Base-by-base conservation (phyloP, 2,113 vertebrate species). In the Notiomystis cincta region DNA sequence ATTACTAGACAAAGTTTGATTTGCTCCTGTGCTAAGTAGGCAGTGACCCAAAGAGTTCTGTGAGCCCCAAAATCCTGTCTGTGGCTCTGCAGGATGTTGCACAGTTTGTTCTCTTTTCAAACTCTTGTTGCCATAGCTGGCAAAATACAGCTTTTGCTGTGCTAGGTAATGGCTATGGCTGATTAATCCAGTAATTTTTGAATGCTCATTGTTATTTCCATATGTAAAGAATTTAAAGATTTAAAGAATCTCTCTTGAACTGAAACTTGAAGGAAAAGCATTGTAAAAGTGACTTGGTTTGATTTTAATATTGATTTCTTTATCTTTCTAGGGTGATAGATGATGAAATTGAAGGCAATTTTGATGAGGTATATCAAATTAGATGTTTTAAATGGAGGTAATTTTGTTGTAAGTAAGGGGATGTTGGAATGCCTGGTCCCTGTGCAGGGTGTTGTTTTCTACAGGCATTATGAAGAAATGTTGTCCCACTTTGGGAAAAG, bases 301-400 rank as follows among this genome's bases (percentile, higher is more conserved):
- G 7, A 1, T 81, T 90, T 91, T 96, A 82, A 96, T 78, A 45
- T 2, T 20, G 24, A 15, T 91, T 87, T 90, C 53, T 89, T 94
- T 97, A n/a, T 84, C 67, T 42, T 96, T 97, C 80, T 92, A 98
- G 98, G 86, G 94, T 96, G 42, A 97, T 98, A 3, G 98, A 98
- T 60, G 98, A 98, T 64, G 96, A 98, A 92, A 97, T 98, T 15
- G 98, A 98, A 62, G 98, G 97, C 76, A 95, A 88, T 88, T 61
- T 98, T 83, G 98, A 98, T 25, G 98, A 98, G 98, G 98, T 98
- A 97, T 37, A 21, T 60, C 17, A 40, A 85, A 45, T 72, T 11
- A 47, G 27, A 56, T 47, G 30, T 78, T 92, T 64, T 83, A 73
- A 78, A 31, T 37, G 7, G n/a, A 82, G 37, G 47, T 58, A 9